Base-by-base conservation (phyloP, 2,888 invertebrate genomes). In the Eupsilia transversa region DNA sequence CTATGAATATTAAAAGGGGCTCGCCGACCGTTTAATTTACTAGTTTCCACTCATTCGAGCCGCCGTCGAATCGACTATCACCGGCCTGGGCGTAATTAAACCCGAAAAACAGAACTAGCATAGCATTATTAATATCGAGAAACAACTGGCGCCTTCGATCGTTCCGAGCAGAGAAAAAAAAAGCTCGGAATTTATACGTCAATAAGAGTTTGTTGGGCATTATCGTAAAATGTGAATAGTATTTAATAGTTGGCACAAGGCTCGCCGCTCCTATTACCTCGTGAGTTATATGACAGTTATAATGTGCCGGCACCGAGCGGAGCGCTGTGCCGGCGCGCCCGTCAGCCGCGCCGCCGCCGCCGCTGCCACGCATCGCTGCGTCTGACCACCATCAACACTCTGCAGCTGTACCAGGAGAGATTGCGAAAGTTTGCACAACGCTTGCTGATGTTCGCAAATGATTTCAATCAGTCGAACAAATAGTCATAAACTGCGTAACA, bases 1-100 rank as follows among this genome's bases (percentile, higher is more conserved):
- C 94, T 94, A 95, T 95, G 96, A 95, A 95, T 95, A 96, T 95
- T 95, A 95, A 94, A 94, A 91, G 92, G 89, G 91, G 91, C 92
- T 92, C 92, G 93, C 92, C 93, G 94, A 90, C 93, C 93, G 92
- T 94, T 94, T 94, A 95, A 95, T 95, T 96, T 95, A 95, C 94
- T 93, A 93, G 92, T 91, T 90, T 92, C 91, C 90, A 92, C 87
- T 88, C 92, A 89, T 89, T 90, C 87, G 88, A 81, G 86, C 82
- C 71, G 69, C 86, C 88, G 82, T 88, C 88, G 91, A 84, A 87
- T 87, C 88, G 89, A 82, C 88, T 88, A 88, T 88, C 89, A 87
- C 86, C 87, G 89, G 82, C 89, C 89, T 92, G 83, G 90, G 90
- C 90, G 93, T 93, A 94, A 95, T 95, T 95, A 95, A 95, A 93